Evolutionary conservation across 2,888 invertebrate species (phyloP), one percentile per base, ranked within the genome.

Genomic region (Gymnoscelis rufifasciata): DNA sequence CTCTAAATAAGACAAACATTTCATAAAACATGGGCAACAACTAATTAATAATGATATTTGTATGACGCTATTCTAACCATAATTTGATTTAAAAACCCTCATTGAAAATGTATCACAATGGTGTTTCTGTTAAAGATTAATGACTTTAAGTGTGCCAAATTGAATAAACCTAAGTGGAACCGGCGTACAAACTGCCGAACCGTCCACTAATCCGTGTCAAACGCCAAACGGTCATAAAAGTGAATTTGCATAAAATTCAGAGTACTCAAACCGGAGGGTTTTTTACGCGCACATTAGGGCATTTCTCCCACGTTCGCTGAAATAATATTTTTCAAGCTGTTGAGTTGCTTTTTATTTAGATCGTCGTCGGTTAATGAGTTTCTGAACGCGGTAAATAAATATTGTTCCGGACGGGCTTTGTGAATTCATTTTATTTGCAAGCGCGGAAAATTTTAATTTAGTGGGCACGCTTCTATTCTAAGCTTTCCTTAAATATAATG

Each of bases 241-340:
- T 63, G 68, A 74, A 78, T 80, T 78, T 76, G 74, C 75, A 77
- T 77, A 73, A 75, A 74, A 78, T 79, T 75, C 65, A 60, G 77
- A 64, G 74, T 72, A 75, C 72, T 72, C 66, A 67, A 62, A 71
- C 65, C 70, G 51, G 57, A 55, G 56, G 64, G 64, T 66, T 75
- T 76, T 54, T 78, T 77, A 67, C 64, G 68, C 59, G 67, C 74
- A 76, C 82, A 82, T 82, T 81, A 82, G 67, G 66, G 67, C 62
- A 53, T 47, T 58, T 49, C 64, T 53, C 59, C 65, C 59, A 57
- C 71, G 66, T 68, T 70, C 64, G 63, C 71, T 57, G 61, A 73
- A 78, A 82, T 76, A 79, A 78, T 82, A 83, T 83, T 78, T 82
- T 81, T 79, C 77, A 78, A 76, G 78, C 79, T 79, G 79, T 79